Conservation (phyloP, 2,113 vertebrate species). For the Accipiter virgatus region DNA sequence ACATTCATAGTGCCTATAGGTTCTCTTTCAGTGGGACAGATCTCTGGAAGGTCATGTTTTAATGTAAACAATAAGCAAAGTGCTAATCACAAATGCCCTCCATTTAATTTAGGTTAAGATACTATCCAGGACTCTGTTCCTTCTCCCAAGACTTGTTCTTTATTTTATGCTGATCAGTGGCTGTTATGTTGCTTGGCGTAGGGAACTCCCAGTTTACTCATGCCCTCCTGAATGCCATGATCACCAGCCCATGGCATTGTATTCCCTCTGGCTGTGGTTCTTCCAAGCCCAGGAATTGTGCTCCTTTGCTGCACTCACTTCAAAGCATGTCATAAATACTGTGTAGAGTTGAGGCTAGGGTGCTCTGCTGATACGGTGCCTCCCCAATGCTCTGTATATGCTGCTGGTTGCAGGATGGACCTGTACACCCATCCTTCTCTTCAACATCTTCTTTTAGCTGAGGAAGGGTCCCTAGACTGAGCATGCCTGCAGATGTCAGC, state of each 20-base stretch:
- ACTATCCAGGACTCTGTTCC: neutral
- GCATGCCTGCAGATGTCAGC: neutral
- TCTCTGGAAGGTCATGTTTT: neutral
- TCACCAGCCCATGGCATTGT: neutral
- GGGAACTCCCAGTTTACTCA: neutral
- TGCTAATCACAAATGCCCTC: neutral
- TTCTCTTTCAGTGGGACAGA: neutral
- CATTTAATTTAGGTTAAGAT: neutral
- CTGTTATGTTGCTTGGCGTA: neutral
- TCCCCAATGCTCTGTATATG: neutral
- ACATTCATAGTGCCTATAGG: neutral
- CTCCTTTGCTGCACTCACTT: neutral
- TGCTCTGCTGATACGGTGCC: neutral
- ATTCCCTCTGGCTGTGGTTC: neutral
- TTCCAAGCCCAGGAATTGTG: neutral
- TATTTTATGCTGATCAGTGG: neutral
- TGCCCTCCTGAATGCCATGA: neutral
- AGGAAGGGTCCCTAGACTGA: neutral
- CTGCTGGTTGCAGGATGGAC: neutral
- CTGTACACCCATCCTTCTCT: neutral
- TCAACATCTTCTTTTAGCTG: neutral
- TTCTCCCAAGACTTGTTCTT: neutral
- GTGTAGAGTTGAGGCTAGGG: neutral
- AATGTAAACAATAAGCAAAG: neutral
- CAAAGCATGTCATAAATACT: neutral